Base-by-base conservation (phyloP, 2,888 invertebrate genomes). In the Leptinotarsa peninsularis region DNA sequence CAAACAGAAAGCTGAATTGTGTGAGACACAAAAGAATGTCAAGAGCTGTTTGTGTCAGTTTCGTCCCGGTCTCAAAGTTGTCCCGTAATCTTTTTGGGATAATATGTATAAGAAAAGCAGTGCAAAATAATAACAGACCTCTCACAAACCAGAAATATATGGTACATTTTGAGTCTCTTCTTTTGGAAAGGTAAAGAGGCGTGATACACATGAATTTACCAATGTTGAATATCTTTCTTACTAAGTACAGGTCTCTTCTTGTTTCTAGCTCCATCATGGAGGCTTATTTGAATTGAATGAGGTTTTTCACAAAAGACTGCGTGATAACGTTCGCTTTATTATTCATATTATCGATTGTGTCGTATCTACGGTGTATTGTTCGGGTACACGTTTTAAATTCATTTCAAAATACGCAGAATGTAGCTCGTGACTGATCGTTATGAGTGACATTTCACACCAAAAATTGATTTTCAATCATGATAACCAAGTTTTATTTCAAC, bases 11-110 rank as follows among this genome's bases (percentile, higher is more conserved):
- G 0, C 27, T 66, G 33, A 66, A 66, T 33, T 66, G 66, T 23
- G 66, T 23, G 13, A 66, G 33, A 66, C 66, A 27, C 14, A 66
- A 17, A 10, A 66, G 43, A 27, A 66, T 33, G 33, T 33, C 66
- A 33, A 66, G 66, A 17, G 23, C 27, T 15, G 13, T 23, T 66
- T 66, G 66, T 27, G 66, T 66, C n/a, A 33, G n/a, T 17, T 66
- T 66, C 66, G 27, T 33, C 10, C 27, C 66, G 27, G 21, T 66
- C 27, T 27, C 14, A 27, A n/a, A n/a, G 17, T 27, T 66, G 10
- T 66, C n/a, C n/a, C 27, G 66, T n/a, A 33, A 15, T 27, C 23
- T 66, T 66, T 66, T 66, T 17, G 27, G 33, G 10, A 66, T 66
- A 14, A 27, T 27, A 17, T 66, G 66, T 27, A 33, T 10, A 23